phyloP scores from a whole-genome alignment of 1,140 invertebrate species.

The Aphis gossypii region DNA sequence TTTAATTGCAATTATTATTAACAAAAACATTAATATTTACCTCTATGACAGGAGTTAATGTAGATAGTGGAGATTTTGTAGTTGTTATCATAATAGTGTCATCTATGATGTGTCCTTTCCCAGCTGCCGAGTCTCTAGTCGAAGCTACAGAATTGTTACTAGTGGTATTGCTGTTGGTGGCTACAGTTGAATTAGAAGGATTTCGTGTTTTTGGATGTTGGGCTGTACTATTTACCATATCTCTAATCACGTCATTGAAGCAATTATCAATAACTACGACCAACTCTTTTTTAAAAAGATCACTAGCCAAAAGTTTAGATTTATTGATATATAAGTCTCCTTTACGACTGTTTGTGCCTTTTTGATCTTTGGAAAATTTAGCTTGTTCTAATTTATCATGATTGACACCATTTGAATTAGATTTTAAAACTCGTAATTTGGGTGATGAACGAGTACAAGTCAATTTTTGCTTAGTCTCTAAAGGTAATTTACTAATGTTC shows the following conservation, averaged over 20 bases:
- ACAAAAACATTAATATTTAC: conserved; percentile 9
- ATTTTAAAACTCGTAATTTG: neutral
- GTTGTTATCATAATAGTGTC: neutral
- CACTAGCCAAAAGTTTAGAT: neutral
- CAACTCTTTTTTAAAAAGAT: conserved; percentile 13
- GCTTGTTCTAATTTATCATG: neutral
- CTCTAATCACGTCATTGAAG: neutral
- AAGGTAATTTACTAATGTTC: neutral
- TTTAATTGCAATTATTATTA: neutral
- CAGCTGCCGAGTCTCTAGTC: neutral
- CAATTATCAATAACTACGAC: conserved; percentile 22
- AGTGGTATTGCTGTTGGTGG: neutral
- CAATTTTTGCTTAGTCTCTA: neutral
- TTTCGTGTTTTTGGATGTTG: conserved; percentile 23
- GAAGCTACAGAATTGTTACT: neutral
- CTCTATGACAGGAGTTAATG: neutral
- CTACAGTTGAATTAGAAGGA: neutral
- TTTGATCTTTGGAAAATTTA: neutral
- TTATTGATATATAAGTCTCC: neutral
- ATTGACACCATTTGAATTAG: neutral
- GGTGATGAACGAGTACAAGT: neutral
- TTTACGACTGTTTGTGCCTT: neutral
- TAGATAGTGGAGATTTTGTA: neutral
- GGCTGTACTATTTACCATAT: conserved; percentile 10
- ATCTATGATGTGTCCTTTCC: neutral